Conservation (phyloP, 2,113 vertebrate genomes). For the Platysteira castanea region DNA sequence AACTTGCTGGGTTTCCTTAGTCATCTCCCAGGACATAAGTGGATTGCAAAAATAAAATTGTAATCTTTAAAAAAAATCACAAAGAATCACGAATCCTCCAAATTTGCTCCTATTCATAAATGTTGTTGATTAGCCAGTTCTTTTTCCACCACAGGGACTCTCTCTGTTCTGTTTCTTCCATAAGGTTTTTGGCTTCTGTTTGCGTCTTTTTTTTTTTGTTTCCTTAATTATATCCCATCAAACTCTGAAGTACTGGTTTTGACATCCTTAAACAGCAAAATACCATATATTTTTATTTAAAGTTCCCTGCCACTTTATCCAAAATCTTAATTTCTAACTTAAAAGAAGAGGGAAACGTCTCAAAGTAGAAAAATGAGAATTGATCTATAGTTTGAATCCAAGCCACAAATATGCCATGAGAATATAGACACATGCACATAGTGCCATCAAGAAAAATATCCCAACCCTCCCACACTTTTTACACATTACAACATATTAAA, state of each 20-base stretch:
- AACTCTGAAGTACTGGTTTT: background rate
- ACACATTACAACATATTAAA: slow-evolving; percentile 48
- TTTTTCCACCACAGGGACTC: background rate
- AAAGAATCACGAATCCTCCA: background rate
- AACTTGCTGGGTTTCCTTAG: background rate
- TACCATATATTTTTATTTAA: background rate
- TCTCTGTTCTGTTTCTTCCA: background rate
- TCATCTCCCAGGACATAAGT: background rate
- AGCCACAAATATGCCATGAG: slow-evolving; percentile 55
- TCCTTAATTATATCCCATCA: slow-evolving; percentile 24
- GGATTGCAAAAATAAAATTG: background rate
- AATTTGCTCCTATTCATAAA: background rate
- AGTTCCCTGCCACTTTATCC: background rate
- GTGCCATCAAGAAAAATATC: slow-evolving; percentile 51
- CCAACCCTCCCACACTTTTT: slow-evolving; percentile 54
- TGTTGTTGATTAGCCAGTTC: background rate
- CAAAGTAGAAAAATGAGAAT: background rate
- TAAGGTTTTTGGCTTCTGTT: background rate
- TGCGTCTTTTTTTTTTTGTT: background rate
- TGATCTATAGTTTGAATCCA: slow-evolving; percentile 57
- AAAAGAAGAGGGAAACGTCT: slow-evolving; percentile 7
- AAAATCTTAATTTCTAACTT: background rate
- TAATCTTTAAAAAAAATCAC: background rate
- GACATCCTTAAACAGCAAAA: background rate
- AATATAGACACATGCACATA: slow-evolving; percentile 42